Evolutionary conservation across 2,888 invertebrate species (phyloP), one percentile per base, ranked within the genome.

Genomic region (Ernsta delagoae): DNA sequence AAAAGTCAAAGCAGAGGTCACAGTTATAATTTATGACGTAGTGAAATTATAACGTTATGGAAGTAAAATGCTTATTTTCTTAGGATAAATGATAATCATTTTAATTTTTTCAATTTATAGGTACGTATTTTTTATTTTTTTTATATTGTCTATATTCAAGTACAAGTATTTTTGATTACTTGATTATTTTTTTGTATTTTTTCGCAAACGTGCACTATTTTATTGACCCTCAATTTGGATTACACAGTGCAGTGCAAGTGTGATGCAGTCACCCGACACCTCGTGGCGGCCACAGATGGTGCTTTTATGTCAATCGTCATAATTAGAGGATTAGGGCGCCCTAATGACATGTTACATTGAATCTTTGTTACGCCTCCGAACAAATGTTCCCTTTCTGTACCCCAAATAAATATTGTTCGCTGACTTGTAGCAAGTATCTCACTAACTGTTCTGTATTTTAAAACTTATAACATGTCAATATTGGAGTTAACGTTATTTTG

Each of bases 281-380:
- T 89, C 87, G 77, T 83, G 76, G 73, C 80, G 77, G 85, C 89
- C 89, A 89, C 92, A 93, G 92, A 92, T 92, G 92, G 89, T 79
- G 90, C 89, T 88, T 91, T 91, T 83, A 91, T 92, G 91, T 90
- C 93, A 92, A 92, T 92, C 88, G 92, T 90, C 92, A 90, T 93
- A 92, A 92, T 93, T 92, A 93, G 91, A 87, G 92, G 91, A 91
- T 92, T 91, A 90, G 82, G 81, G 75, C 83, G 87, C 90, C 87
- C 88, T 92, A 90, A 93, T 90, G 90, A 90, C 89, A 89, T 83
- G 90, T 89, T 90, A 89, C 88, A 89, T 89, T 89, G 90, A 90
- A 89, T 88, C 86, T 86, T 81, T 81, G 83, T 89, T 83, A 88
- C 91, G 87, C 91, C 90, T 84, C 89, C 83, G 88, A 83, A 87